Base-by-base conservation (phyloP, 1,140 invertebrate species). In the Drosophila sp. region DNA sequence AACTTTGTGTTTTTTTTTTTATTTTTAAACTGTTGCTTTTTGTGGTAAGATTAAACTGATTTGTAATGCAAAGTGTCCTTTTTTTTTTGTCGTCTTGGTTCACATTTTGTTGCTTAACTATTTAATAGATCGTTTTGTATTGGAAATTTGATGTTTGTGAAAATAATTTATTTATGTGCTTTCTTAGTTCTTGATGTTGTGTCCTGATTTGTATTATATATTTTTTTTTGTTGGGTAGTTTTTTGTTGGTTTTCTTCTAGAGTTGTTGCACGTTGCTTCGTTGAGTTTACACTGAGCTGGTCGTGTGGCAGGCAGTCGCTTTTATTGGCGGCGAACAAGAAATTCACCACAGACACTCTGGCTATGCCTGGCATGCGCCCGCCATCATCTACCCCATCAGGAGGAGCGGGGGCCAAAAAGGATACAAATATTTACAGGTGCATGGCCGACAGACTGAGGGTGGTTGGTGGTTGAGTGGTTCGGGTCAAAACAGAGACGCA, bases 351-450 rank as follows among this genome's bases (percentile, higher is more conserved):
- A 73, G 78, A 79, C 68, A 70, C 47, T 38, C 62, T 79, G 75
- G 64, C 70, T 78, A 17, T 17, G 67, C 54, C 81, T 38, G 76
- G 6, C 54, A 25, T 62, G 40, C 66, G 30, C 63, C 33, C 27
- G 30, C 38, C n/a, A 35, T 33, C 73, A 41, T 38, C 76, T 41
- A 55, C 25, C 70, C 70, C 64, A 60, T 67, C 25, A 11, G 40
- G 41, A 41, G 29, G 33, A 17, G 17, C 17, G 17, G 3, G 63
- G 63, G 44, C 74, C 35, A 63, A 64, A 77, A 77, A 84, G 84
- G 84, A 89, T 66, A 72, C 68, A 89, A 89, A 89, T 80, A 89
- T 89, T 84, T 89, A 76, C 84, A 87, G 84, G 84, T 87, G 67
- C 71, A 33, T 32, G 55, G 30, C 27, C 7, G 29, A 38, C 40